Percentiles rank a stretch among this genome's conserved stretches.
Conservation (phyloP, 2,113 vertebrate species). For the Daubentonia madagascariensis region DNA sequence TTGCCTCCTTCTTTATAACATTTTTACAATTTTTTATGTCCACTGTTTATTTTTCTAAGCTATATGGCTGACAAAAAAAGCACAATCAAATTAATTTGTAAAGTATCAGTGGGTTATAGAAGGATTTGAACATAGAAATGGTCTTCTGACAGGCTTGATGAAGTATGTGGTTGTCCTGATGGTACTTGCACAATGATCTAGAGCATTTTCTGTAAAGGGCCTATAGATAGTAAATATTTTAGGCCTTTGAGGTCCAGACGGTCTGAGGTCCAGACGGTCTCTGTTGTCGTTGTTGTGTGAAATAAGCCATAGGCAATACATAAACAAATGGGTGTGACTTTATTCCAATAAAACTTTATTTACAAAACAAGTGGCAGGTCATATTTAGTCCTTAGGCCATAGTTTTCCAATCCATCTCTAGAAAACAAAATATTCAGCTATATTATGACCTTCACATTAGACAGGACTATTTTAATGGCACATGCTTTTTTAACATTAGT, state of each 20-base stretch:
- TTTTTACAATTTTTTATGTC: not conserved
- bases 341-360: not conserved
- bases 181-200: not conserved
- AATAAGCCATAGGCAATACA: not conserved
- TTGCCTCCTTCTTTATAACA: not conserved
- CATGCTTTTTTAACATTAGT: not conserved
- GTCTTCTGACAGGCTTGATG: not conserved
- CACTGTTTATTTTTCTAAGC: not conserved
- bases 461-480: not conserved
- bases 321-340: not conserved
- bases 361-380: not conserved
- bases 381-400: not conserved
- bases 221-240: not conserved
- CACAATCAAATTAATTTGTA: not conserved
- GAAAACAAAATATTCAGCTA: not conserved
- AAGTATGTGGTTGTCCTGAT: not conserved
- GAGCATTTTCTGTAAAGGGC: not conserved
- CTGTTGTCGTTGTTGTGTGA: not conserved
- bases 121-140: not conserved
- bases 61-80: not conserved
- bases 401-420: not conserved
- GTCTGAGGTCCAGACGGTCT: not conserved
- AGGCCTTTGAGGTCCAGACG: not conserved
- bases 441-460: not conserved
- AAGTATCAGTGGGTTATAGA: not conserved